A percentile compares a stretch with the other conserved stretches of the same genome.
phyloP scores from a whole-genome alignment of 2,888 invertebrate species.

The Rotaria socialis region DNA sequence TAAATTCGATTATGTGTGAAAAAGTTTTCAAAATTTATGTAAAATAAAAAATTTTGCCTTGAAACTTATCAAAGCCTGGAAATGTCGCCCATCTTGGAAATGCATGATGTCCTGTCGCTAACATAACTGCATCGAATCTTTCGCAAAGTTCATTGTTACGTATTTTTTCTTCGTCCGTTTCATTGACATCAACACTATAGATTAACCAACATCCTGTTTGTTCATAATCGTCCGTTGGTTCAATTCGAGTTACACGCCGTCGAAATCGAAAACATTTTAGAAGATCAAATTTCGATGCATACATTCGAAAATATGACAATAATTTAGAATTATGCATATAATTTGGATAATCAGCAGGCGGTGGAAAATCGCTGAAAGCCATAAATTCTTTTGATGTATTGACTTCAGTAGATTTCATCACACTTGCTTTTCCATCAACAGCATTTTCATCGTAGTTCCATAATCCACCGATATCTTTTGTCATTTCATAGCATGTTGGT shows the following conservation, averaged over 20 bases:
- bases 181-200: background rate
- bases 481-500: constrained; percentile 54
- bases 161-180: background rate
- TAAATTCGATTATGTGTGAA: background rate
- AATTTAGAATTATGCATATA: constrained; percentile 57
- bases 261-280: constrained; percentile 52
- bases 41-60: constrained; percentile 48
- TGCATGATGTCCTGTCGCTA: constrained; percentile 53
- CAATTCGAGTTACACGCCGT: constrained; percentile 44
- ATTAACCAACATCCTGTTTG: constrained; percentile 54
- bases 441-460: constrained; percentile 52
- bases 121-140: constrained; percentile 53
- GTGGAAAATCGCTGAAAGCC: constrained; percentile 57
- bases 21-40: background rate
- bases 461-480: constrained; percentile 53
- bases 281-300: constrained; percentile 54
- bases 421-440: constrained; percentile 51
- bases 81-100: constrained; percentile 49
- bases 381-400: constrained; percentile 56
- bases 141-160: constrained; percentile 47
- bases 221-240: constrained; percentile 50
- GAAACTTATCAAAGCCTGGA: constrained; percentile 49
- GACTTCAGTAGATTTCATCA: constrained; percentile 54
- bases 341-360: constrained; percentile 54
- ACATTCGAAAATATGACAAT: constrained; percentile 54